Evolutionary conservation across 2,113 vertebrate species (phyloP).

Genomic region (Pleuronectes platessa): DNA sequence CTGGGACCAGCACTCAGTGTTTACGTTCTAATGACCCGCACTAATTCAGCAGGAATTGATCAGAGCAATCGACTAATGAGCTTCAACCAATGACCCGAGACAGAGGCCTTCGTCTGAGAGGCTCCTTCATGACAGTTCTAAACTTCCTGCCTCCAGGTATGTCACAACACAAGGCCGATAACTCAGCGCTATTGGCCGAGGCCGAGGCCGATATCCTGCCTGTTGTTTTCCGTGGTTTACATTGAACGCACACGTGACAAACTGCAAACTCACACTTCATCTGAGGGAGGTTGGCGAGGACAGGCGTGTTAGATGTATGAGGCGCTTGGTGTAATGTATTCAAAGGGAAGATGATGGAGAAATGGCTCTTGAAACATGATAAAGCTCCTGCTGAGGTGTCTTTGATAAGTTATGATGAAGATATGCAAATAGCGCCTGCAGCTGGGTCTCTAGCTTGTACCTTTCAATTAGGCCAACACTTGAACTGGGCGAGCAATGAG

Average conservation of each 20-base stretch:
- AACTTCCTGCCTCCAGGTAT: slow-evolving; percentile 8
- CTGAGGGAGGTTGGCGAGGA: slow-evolving; percentile 2
- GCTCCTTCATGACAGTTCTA: slow-evolving; percentile 2
- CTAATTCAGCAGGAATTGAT: slow-evolving; percentile 67
- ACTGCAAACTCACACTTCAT: slow-evolving; percentile 31
- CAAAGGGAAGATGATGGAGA: slow-evolving; percentile 55
- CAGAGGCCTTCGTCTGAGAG: neutral
- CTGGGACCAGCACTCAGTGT: slow-evolving; percentile 25
- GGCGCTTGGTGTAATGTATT: slow-evolving; percentile 61
- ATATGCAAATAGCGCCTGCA: slow-evolving; percentile 59
- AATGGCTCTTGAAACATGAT: slow-evolving; percentile 66
- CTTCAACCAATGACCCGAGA: neutral
- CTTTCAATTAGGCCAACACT: slow-evolving; percentile 58
- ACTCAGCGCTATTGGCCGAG: slow-evolving; percentile 20
- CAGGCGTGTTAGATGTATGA: slow-evolving; percentile 52
- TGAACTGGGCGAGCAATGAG: slow-evolving; percentile 34
- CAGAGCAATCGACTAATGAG: slow-evolving; percentile 57
- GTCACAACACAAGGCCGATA: neutral
- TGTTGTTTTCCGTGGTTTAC: too few species aligned
- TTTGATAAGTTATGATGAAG: slow-evolving; percentile 69
- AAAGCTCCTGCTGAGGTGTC: slow-evolving; percentile 52
- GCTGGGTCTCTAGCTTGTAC: slow-evolving; percentile 28
- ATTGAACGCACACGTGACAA: slow-evolving; percentile 12
- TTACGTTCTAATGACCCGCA: slow-evolving; percentile 65
- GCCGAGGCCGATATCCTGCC: neutral